phyloP scores from a whole-genome alignment of 2,113 vertebrate species.

The Malaclemys terrapin region DNA sequence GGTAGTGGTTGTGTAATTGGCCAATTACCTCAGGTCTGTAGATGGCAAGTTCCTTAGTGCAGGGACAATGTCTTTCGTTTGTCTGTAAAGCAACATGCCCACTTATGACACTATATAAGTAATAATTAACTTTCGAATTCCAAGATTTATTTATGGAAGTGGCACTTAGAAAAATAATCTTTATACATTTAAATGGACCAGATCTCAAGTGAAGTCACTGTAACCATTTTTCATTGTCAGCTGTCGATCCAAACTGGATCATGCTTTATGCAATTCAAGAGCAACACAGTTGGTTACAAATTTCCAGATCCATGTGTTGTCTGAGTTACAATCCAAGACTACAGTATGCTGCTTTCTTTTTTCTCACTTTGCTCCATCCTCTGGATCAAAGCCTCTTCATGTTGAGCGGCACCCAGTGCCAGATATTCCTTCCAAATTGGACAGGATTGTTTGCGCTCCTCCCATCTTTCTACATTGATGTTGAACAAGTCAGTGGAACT shows the following conservation, averaged over 20 bases:
- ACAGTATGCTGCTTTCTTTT: background rate
- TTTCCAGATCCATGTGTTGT: background rate
- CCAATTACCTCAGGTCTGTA: background rate
- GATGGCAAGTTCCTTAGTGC: background rate
- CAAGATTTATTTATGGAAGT: background rate
- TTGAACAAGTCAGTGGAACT: background rate
- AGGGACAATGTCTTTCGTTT: background rate
- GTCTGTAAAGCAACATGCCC: background rate
- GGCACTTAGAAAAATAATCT: background rate
- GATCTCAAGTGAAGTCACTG: background rate
- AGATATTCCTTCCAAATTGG: background rate
- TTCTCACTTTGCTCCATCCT: background rate
- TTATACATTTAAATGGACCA: background rate
- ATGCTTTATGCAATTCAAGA: background rate
- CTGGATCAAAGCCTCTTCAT: background rate
- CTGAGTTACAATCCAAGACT: background rate
- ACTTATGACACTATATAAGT: background rate
- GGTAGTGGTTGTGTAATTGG: background rate
- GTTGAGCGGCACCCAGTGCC: background rate
- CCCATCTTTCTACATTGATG: background rate
- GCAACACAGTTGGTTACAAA: background rate
- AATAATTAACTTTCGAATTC: background rate
- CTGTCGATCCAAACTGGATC: background rate
- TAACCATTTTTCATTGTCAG: background rate
- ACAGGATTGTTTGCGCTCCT: background rate